A percentile compares a stretch with the other conserved stretches of the same genome.
These are phyloP conservation scores for Toxotes jaculatrix DNA, from an alignment of 2,113 vertebrate genomes.

Conservation along the genomic window DNA sequence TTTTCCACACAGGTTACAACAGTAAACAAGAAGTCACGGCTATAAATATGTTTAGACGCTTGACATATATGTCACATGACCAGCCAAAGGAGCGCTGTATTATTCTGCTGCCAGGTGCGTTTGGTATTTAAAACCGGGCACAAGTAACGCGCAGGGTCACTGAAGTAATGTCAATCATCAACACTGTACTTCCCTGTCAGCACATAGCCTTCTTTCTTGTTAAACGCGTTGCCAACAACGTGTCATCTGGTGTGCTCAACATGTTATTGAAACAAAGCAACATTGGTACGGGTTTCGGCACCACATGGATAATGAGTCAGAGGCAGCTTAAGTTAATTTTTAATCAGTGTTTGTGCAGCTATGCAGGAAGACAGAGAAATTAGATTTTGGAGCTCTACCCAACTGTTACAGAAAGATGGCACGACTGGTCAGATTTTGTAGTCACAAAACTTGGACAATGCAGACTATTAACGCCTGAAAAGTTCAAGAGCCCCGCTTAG, in stretches of 20 bases:
- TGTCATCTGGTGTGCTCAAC: neutral
- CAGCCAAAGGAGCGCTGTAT: neutral
- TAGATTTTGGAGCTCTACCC: neutral
- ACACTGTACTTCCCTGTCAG: neutral
- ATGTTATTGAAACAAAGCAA: neutral
- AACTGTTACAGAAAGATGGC: neutral
- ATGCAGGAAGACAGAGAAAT: neutral
- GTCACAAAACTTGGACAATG: neutral
- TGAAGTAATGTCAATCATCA: slow-evolving; percentile 21
- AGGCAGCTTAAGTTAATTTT: neutral
- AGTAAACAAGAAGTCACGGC: neutral
- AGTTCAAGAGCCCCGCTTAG: neutral
- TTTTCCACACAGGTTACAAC: slow-evolving; percentile 10
- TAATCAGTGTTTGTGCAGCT: neutral
- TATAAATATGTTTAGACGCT: neutral
- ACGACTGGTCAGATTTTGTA: neutral
- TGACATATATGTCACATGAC: neutral
- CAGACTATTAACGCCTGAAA: neutral
- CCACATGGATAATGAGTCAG: neutral
- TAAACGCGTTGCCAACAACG: neutral
- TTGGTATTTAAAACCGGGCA: neutral
- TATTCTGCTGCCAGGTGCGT: slow-evolving; percentile 5
- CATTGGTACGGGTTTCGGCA: neutral
- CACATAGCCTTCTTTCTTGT: neutral
- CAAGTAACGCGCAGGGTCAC: neutral